Base-by-base conservation (phyloP, 2,888 invertebrate genomes). In the Exocentrus adspersus region DNA sequence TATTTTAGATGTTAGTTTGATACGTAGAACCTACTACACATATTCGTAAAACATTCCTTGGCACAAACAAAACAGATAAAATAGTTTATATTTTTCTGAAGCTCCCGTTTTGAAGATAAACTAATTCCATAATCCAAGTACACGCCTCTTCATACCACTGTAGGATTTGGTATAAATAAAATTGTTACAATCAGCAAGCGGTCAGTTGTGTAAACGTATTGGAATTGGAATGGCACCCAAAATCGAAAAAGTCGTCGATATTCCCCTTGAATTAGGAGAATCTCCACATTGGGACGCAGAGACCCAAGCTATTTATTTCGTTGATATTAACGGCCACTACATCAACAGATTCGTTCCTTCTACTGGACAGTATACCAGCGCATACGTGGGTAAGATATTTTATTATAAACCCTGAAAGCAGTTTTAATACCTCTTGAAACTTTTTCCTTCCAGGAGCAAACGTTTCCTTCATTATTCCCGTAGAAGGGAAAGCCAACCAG, bases 261-360 rank as follows among this genome's bases (percentile, higher is more conserved):
- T 54, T 43, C 85, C 85, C 1, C 83, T 86, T 67, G 80, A 84
- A 74, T 81, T 90, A 48, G 90, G 90, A 64, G 91, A 91, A 81
- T 90, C 90, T 10, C 91, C 91, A 0, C 90, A 90, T 78, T 91
- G 91, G 91, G 88, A 89, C 79, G 81, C 83, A 28, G 79, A 79
- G 20, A 84, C 85, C 37, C 87, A 89, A 77, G 86, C 84, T 45
- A 83, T 91, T 5, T 90, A 88, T 81, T 90, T 86, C 78, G 89
- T 90, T 68, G 90, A 90, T 79, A 87, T 90, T 59, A 70, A 73
- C 19, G 74, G 73, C 50, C 72, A 75, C 60, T 46, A 17, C 5
- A 57, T 57, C 20, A 28, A 57, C 16, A 57, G 32, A 30, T 57
- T 46, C 24, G 56, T 57, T 7, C 56, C 56, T 4, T 56, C 72